Conservation (phyloP, 2,888 invertebrate species). For the Eupeodes luniger region DNA sequence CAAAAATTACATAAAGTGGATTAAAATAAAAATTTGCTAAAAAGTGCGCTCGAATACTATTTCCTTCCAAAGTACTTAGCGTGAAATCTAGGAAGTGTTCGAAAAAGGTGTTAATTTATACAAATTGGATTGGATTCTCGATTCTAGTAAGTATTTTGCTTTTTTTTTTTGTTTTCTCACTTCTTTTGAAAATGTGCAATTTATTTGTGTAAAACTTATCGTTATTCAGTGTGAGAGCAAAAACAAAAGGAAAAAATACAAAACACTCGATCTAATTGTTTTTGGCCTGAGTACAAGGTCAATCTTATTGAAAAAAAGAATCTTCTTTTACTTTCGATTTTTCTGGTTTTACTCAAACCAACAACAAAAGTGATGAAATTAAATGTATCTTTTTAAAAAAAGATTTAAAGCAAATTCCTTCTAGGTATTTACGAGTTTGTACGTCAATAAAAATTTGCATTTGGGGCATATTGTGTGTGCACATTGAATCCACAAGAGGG, state of each 20-base stretch:
- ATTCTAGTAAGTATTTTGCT: slow-evolving; percentile 48
- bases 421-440: slow-evolving; percentile 43
- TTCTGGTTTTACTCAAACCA: slow-evolving; percentile 15
- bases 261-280: slow-evolving; percentile 17
- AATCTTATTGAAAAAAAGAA: slow-evolving; percentile 43
- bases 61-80: not conserved
- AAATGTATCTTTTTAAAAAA: slow-evolving; percentile 31
- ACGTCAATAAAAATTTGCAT: slow-evolving; percentile 61
- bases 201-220: not conserved
- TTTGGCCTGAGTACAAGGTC: slow-evolving; percentile 60
- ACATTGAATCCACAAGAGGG: slow-evolving; percentile 66
- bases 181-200: not conserved
- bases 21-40: slow-evolving; percentile 11
- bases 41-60: slow-evolving; percentile 17
- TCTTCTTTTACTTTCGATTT: slow-evolving; percentile 64
- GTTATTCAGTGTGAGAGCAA: not conserved
- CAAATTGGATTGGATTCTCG: slow-evolving; percentile 46
- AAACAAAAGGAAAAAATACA: not conserved
- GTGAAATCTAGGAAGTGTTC: slow-evolving; percentile 33
- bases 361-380: not conserved
- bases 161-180: not conserved
- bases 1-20: slow-evolving; percentile 32
- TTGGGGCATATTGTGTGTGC: slow-evolving; percentile 67
- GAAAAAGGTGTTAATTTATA: slow-evolving; percentile 50
- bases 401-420: slow-evolving; percentile 29